A percentile compares a stretch with the other conserved stretches of the same genome.
Evolutionary conservation across 1,140 invertebrate species (phyloP).

Genomic region (Leptoteleia sp.): DNA sequence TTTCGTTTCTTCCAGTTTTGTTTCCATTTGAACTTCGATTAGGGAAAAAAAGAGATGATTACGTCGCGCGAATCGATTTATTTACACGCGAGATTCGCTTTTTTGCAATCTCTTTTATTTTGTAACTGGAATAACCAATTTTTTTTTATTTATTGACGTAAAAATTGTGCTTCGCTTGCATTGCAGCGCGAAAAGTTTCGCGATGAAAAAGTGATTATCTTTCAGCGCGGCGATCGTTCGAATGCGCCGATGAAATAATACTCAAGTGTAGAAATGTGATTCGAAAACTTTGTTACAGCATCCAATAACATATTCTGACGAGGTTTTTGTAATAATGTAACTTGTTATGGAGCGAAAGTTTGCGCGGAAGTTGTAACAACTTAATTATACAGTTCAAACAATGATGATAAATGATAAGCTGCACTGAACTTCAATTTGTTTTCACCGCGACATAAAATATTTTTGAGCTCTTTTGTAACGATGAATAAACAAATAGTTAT

Average conservation of each 20-base stretch:
- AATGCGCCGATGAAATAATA: not conserved
- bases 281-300: constrained; percentile 2
- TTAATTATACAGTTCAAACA: constrained; percentile 52
- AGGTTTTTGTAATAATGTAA: constrained; percentile 17
- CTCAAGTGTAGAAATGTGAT: constrained; percentile 1
- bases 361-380: constrained; percentile 38
- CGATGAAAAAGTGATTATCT: not conserved
- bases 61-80: not conserved
- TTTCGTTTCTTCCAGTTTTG: not conserved
- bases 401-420: constrained; percentile 43
- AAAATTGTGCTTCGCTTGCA: not conserved
- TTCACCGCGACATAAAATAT: not conserved
- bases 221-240: not conserved
- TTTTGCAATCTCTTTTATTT: not conserved
- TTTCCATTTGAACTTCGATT: constrained; percentile 8
- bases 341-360: constrained; percentile 32
- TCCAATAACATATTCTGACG: constrained; percentile 14
- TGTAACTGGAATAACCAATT: too few relatives aligned
- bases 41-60: constrained; percentile 14
- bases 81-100: too few relatives aligned
- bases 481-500: constrained; percentile 9
- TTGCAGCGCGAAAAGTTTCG: not conserved
- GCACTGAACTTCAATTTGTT: constrained; percentile 22
- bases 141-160: not conserved
- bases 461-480: constrained; percentile 12